A percentile compares a stretch with the other conserved stretches of the same genome.
Evolutionary conservation across 2,888 invertebrate genomes (phyloP).

Genomic region (Thelaira solivaga): DNA sequence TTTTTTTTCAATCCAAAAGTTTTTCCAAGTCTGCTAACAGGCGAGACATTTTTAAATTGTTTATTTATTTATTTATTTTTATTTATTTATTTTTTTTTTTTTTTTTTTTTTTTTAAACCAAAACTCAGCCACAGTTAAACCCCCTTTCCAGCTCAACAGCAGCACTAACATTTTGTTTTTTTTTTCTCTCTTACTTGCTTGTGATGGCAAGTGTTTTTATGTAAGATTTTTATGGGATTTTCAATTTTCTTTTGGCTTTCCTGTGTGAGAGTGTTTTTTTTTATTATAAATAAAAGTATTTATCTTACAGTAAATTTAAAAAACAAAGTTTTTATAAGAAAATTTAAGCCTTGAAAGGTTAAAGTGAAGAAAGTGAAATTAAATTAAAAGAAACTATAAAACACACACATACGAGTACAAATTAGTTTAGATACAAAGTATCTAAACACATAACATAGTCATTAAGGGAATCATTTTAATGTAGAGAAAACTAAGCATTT

Average conservation of each 20-base stretch:
- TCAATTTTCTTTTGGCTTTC: not conserved
- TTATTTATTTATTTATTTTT: conserved; percentile 43
- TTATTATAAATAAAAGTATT: too few species aligned
- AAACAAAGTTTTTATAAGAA: not conserved
- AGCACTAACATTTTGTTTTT: not conserved
- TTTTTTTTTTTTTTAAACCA: conserved; percentile 16
- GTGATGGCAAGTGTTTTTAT: conserved; percentile 57
- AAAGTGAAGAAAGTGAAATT: conserved; percentile 53
- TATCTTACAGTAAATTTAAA: too few species aligned
- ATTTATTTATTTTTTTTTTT: not conserved
- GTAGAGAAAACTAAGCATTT: too few species aligned
- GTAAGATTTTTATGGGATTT: conserved; percentile 34
- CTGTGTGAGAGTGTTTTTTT: not conserved
- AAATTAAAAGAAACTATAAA: not conserved
- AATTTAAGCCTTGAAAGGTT: conserved; percentile 57
- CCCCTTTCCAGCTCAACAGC: conserved; percentile 27
- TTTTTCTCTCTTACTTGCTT: not conserved
- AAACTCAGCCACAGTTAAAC: conserved; percentile 44
- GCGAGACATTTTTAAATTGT: conserved; percentile 70
- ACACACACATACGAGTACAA: not conserved
- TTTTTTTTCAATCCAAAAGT: conserved; percentile 18
- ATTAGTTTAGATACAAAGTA: too few species aligned
- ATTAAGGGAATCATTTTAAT: too few species aligned
- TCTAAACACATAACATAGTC: too few species aligned
- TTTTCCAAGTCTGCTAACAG: conserved; percentile 71